Evolutionary conservation across 2,797 vertebrate species (phyloP).

Genomic region (Gallirallus australis): DNA sequence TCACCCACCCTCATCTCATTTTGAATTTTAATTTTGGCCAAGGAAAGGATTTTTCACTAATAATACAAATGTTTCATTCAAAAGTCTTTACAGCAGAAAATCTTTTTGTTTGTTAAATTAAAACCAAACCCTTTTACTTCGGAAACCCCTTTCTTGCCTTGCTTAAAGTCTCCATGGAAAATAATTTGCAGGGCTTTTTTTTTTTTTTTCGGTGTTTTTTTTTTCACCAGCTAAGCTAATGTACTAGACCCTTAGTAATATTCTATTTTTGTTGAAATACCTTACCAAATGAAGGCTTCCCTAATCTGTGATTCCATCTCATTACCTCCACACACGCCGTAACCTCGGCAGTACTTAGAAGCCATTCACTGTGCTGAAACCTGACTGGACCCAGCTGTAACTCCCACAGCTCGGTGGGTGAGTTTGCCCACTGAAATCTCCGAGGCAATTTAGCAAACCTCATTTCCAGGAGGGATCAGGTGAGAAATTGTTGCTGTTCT

Average conservation of each 20-base stretch:
- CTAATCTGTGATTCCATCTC: background rate
- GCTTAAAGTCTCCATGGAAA: background rate
- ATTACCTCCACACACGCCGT: background rate
- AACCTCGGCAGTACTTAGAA: background rate
- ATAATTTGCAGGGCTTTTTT: background rate
- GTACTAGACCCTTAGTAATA: background rate
- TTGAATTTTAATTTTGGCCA: background rate
- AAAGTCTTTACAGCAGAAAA: background rate
- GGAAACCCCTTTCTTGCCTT: background rate
- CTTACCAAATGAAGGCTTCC: background rate
- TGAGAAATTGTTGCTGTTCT: slow-evolving; percentile 1
- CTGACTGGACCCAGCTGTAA: background rate
- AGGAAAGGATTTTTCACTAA: background rate
- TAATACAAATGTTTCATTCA: background rate
- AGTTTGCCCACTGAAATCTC: background rate
- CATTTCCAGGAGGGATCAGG: background rate
- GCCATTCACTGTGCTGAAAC: background rate
- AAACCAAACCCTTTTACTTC: background rate
- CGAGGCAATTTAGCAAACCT: background rate
- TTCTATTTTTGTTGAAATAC: background rate
- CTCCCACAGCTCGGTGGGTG: background rate
- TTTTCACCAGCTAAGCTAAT: background rate
- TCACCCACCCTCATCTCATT: rapidly evolving
- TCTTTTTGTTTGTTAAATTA: background rate
- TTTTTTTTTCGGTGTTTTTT: background rate